These are phyloP conservation scores for Pocillopora verrucosa DNA, from an alignment of 64 coral and sea anemone genomes.

Conservation along the genomic window DNA sequence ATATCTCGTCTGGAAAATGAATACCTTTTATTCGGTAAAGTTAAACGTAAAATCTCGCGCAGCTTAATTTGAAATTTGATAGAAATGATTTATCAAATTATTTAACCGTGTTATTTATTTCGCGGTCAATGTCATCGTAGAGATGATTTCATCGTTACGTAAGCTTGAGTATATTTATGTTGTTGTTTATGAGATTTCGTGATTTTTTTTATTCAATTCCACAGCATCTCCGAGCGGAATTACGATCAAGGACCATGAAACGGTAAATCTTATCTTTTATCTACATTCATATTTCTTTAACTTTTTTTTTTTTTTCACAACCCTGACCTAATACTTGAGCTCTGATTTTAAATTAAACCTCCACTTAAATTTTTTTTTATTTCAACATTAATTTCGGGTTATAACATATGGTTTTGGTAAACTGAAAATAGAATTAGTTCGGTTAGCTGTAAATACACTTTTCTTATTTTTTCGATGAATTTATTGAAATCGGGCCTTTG, in stretches of 20 bases:
- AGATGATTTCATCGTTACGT: not conserved
- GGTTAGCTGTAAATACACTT: too few species aligned
- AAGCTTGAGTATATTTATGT: not conserved
- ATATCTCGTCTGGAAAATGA: not conserved
- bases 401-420: too few species aligned
- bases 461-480: too few species aligned
- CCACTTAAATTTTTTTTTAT: too few species aligned
- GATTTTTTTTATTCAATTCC: not conserved
- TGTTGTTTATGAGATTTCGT: not conserved
- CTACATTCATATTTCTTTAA: too few species aligned
- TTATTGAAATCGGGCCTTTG: too few species aligned
- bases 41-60: too few species aligned
- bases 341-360: too few species aligned
- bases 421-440: too few species aligned
- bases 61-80: not conserved
- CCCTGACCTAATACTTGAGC: not conserved
- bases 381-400: too few species aligned
- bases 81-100: not conserved
- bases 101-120: not conserved
- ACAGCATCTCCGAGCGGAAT: constrained; percentile 68
- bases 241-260: constrained; percentile 94
- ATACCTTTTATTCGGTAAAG: not conserved
- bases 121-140: not conserved
- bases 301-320: not conserved
- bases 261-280: constrained; percentile 48